phyloP scores from a whole-genome alignment of 2,113 vertebrate species.

The Quiscalus mexicanus region DNA sequence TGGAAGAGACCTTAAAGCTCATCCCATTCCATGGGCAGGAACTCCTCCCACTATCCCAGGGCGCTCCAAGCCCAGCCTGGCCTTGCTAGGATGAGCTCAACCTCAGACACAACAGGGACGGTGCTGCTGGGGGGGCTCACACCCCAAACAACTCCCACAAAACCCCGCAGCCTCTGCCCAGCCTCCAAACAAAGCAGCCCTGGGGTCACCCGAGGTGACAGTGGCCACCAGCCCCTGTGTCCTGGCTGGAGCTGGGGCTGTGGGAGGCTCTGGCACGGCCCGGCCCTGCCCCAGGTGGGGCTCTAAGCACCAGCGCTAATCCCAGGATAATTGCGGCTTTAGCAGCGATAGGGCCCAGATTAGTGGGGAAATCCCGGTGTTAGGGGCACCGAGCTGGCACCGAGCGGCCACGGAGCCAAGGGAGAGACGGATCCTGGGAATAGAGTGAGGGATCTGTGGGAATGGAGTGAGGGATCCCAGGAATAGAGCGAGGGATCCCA shows the following conservation, averaged over 20 bases:
- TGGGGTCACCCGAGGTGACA: not conserved
- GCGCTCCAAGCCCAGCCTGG: not conserved
- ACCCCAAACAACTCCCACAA: accelerated
- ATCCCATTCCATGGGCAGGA: not conserved
- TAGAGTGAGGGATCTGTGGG: accelerated
- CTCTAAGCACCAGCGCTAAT: not conserved
- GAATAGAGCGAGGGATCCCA: accelerated
- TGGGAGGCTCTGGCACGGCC: not conserved
- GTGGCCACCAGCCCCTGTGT: not conserved
- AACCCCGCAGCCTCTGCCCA: not conserved
- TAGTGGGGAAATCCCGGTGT: not conserved
- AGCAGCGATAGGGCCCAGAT: constrained; percentile 26
- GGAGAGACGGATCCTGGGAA: not conserved
- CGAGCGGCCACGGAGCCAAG: too few relatives aligned
- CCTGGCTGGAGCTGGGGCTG: not conserved
- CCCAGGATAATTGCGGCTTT: constrained; percentile 33
- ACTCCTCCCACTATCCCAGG: not conserved
- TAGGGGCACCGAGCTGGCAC: not conserved
- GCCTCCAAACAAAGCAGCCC: not conserved
- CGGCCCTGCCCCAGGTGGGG: not conserved
- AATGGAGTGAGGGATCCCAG: accelerated
- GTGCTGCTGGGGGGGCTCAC: accelerated
- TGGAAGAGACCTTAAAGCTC: not conserved
- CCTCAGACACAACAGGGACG: accelerated
- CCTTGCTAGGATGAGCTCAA: not conserved